Conservation (phyloP, 2,888 invertebrate genomes). For the Agrypnus murinus region DNA sequence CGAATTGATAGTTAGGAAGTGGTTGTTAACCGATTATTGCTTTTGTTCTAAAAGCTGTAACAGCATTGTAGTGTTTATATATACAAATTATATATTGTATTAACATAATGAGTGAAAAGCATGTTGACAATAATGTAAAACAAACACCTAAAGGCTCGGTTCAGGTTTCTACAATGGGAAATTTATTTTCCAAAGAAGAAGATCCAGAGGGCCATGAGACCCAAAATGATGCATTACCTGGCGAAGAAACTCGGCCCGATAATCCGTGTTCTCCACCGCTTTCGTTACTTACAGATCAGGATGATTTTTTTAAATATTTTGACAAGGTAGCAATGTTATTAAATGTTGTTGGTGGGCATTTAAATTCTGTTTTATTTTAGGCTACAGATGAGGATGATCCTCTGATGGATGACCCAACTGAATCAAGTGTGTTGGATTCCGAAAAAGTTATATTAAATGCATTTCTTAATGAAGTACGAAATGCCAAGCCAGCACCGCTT, state of each 20-base stretch:
- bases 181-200: slow-evolving; percentile 48
- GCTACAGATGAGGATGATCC: slow-evolving; percentile 1
- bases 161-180: slow-evolving; percentile 56
- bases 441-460: slow-evolving; percentile 52
- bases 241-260: slow-evolving; percentile 18
- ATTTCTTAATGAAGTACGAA: slow-evolving; percentile 55
- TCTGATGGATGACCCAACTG: slow-evolving; percentile 23
- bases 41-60: slow-evolving; percentile 52
- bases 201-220: slow-evolving; percentile 21
- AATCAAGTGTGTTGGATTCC: slow-evolving; percentile 34
- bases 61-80: slow-evolving; percentile 34
- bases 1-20: slow-evolving; percentile 43
- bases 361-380: slow-evolving; percentile 30
- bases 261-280: slow-evolving; percentile 20
- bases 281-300: slow-evolving; percentile 20
- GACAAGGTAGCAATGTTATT: slow-evolving; percentile 32
- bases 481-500: slow-evolving; percentile 54
- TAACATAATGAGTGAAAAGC: slow-evolving; percentile 55
- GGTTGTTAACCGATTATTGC: slow-evolving; percentile 41
- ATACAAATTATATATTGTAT: slow-evolving; percentile 19
- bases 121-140: slow-evolving; percentile 52
- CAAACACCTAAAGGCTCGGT: slow-evolving; percentile 51
- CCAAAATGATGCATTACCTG: slow-evolving; percentile 26
- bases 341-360: no score
- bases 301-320: slow-evolving; percentile 41